A percentile compares a stretch with the other conserved stretches of the same genome.
phyloP scores from a whole-genome alignment of 1,140 invertebrate genomes.

The Drosophila murphyi region DNA sequence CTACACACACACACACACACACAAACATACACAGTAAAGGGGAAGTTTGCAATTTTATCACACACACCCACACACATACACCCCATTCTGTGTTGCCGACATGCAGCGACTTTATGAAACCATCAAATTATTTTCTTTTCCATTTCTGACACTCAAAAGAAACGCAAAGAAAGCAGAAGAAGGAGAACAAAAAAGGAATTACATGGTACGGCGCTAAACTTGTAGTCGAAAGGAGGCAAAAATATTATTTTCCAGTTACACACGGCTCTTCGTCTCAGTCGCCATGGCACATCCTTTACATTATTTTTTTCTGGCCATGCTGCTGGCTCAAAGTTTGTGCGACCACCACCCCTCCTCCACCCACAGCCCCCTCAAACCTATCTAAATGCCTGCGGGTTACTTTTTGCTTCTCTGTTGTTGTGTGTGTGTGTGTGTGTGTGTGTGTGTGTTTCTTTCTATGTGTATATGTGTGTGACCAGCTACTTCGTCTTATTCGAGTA shows the following conservation, averaged over 20 bases:
- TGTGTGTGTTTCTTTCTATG: constrained; percentile 29
- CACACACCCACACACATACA: constrained; percentile 49
- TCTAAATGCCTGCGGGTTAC: constrained; percentile 71
- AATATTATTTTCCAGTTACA: constrained; percentile 83
- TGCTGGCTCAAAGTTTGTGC: constrained; percentile 67
- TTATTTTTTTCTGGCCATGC: constrained; percentile 60
- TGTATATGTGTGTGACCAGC: constrained; percentile 44
- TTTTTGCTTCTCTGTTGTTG: constrained; percentile 56
- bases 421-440: constrained; percentile 17
- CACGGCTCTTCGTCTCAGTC: constrained; percentile 69
- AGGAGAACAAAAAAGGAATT: constrained; percentile 48
- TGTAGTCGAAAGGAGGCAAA: constrained; percentile 48
- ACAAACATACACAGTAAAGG: constrained; percentile 10
- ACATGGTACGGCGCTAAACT: constrained; percentile 36
- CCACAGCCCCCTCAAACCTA: constrained; percentile 6
- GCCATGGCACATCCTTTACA: constrained; percentile 80
- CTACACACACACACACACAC: constrained; percentile 19
- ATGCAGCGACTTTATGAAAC: constrained; percentile 80
- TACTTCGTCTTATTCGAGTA: constrained; percentile 80
- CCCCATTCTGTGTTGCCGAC: constrained; percentile 27
- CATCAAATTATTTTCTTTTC: constrained; percentile 84
- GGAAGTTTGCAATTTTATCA: constrained; percentile 80
- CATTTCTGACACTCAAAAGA: constrained; percentile 84
- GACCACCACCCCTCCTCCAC: constrained; percentile 4
- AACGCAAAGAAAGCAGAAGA: constrained; percentile 64